Base-by-base conservation (phyloP, 2,888 invertebrate genomes). In the Brachylomia viminalis region DNA sequence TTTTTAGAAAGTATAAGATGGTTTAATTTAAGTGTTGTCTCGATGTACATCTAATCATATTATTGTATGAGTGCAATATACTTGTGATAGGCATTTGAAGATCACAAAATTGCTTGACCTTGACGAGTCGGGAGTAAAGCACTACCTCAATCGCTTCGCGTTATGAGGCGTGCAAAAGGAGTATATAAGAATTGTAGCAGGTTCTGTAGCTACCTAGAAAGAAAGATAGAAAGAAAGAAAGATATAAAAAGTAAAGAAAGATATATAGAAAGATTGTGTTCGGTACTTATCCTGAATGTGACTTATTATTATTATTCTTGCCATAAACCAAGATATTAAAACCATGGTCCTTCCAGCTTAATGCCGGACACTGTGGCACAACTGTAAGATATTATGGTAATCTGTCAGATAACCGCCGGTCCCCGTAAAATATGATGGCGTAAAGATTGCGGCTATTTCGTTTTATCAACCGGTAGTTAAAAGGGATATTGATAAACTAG, bases 341-440 rank as follows among this genome's bases (percentile, higher is more conserved):
- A 83, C 54, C 38, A 11, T 77, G 47, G 38, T 66, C 52, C n/a
- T 47, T 17, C 45, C 45, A 82, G 15, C n/a, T 59, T n/a, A 30
- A 45, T 56, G 27, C 66, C 15, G 15, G 66, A 56, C 74, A 70
- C n/a, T 10, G 54, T 15, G 30, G 20, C 11, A 74, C 10, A 77
- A 27, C 78, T 47, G 49, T 65, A 66, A 65, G 38, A 73, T 68
- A 87, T 80, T 72, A 74, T 58, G 33, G 69, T 76, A 72, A 88
- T 81, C 33, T 79, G 56, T 69, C 66, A 59, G 65, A 87, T 75
- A 65, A 64, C 82, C 72, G 72, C 61, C 54, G 47, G 59, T 66
- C 33, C 61, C 56, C 52, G 33, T 83, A 74, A 86, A 81, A 72
- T 71, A 73, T 47, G 49, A 66, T 33, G 56, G 72, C 69, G 67